Percentiles rank a stretch among this genome's conserved stretches.
Evolutionary conservation across 2,888 invertebrate species (phyloP).

Genomic region (Leptarthrus brevirostris): DNA sequence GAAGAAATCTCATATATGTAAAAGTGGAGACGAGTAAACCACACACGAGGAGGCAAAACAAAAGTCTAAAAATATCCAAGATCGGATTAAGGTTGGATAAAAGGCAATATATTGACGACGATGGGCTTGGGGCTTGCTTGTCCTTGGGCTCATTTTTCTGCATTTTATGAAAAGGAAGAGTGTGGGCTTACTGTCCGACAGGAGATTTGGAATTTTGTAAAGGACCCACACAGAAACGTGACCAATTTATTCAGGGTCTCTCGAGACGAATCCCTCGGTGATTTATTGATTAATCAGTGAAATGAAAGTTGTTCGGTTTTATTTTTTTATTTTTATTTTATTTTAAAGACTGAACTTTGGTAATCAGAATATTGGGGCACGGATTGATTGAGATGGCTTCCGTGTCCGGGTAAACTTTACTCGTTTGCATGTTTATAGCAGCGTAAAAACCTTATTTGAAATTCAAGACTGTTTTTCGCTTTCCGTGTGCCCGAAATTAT

Average conservation of each 20-base stretch:
- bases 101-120: background rate
- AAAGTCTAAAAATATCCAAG: conserved; percentile 7
- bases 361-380: too few species aligned
- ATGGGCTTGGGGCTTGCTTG: background rate
- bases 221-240: conserved; percentile 30
- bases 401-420: too few species aligned
- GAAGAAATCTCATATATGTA: conserved; percentile 19
- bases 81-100: conserved; percentile 20
- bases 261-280: conserved; percentile 33
- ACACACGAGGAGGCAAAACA: conserved; percentile 2
- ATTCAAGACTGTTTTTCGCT: too few species aligned
- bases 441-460: too few species aligned
- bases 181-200: too few species aligned
- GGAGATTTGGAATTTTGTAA: conserved; percentile 15
- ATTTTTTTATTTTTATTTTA: too few species aligned
- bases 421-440: too few species aligned
- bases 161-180: conserved; percentile 3
- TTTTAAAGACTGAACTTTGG: too few species aligned
- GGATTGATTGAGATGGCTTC: too few species aligned
- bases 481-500: too few species aligned
- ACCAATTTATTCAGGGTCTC: conserved; percentile 41
- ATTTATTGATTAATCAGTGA: conserved; percentile 36
- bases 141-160: background rate
- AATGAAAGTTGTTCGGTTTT: background rate
- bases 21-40: background rate